Base-by-base conservation (phyloP, 1,140 invertebrate genomes). In the Cyclargus thomasi region DNA sequence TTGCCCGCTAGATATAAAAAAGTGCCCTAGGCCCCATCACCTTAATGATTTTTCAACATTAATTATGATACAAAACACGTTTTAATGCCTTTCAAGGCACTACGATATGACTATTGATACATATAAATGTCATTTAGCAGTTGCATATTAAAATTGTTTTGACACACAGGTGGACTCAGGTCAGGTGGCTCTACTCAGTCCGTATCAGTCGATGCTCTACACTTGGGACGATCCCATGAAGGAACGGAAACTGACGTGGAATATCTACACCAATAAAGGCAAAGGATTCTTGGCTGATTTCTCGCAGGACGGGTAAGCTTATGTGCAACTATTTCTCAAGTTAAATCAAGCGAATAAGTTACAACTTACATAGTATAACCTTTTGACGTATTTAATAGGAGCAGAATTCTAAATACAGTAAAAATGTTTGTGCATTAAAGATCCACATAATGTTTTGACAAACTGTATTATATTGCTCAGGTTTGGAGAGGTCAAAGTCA, bases 221-320 rank as follows among this genome's bases (percentile, higher is more conserved):
- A 97, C 96, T 0, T 97, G 96, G 96, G 96, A 97, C 79, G 95
- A 97, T 87, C 96, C 95, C 0, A 93, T 93, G 4, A 93, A 94
- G 68, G 92, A 94, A 22, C 90, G 95, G 67, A 91, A 92, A 65
- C 90, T 97, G 0, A 91, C 95, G 59, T 97, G 96, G 96, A 97
- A 96, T 80, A 93, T 96, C 14, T 97, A 96, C 79, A 96, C 95
- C 71, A 94, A 95, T 74, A 96, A 96, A 77, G 93, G 93, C 20
- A 92, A 93, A 69, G 95, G 95, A 66, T 95, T 94, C 75, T 82
- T 91, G 10, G 94, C 95, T 20, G 93, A 94, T 74, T 95, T 96
- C 71, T 91, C 89, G 63, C 95, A 94, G 67, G 92, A 93, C 74
- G 89, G 92, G 95, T 94, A 81, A 88, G 80, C 6, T 6, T 47